Evolutionary conservation across 2,113 vertebrate species (phyloP), one percentile per base, ranked within the genome.

Genomic region (Isichthys henryi): DNA sequence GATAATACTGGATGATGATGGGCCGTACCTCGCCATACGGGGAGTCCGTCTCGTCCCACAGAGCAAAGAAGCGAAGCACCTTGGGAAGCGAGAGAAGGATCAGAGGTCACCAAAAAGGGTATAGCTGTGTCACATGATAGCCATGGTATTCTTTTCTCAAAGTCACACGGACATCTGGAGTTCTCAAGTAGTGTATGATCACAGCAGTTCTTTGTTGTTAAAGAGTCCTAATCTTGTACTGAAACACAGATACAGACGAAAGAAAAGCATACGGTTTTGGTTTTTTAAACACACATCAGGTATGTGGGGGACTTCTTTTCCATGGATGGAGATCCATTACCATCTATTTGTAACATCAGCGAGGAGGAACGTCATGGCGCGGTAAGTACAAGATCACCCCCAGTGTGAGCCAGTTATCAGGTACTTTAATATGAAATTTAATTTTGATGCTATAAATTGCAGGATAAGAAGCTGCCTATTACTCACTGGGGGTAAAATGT

Each of bases 61-160:
- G 92, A 0, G 97, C 96, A 0, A 95, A 98, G 94, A 98, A 99
- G 13, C 97, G 96, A 91, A 99, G 96, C 86, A 99, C 98, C 98
- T 99, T 39, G 77, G 48, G 46, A 21, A 35, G 6, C 0, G n/a
- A 43, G 31, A 15, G 2, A 83, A 48, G 48, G 27, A 87, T 49
- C 84, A 62, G 89, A 58, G 31, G n/a, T 84, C 56, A 91, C n/a
- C 45, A 11, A n/a, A 48, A 27, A 31, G 88, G 27, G 56, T 58
- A 46, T 23, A 89, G 21, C 62, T 11, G 23, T 53, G n/a, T 52
- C 49, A 46, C 19, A 58, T 11, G 77, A 11, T 7, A 35, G 49
- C 27, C 8, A 7, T 43, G 52, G 19, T 5, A 17, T 48, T 85
- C 23, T 27, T 27, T 45, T n/a, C 39, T 11, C 46, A 85, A 85